Evolutionary conservation across 2,113 vertebrate species (phyloP), one percentile per base, ranked within the genome.

Genomic region (Candoia aspera): DNA sequence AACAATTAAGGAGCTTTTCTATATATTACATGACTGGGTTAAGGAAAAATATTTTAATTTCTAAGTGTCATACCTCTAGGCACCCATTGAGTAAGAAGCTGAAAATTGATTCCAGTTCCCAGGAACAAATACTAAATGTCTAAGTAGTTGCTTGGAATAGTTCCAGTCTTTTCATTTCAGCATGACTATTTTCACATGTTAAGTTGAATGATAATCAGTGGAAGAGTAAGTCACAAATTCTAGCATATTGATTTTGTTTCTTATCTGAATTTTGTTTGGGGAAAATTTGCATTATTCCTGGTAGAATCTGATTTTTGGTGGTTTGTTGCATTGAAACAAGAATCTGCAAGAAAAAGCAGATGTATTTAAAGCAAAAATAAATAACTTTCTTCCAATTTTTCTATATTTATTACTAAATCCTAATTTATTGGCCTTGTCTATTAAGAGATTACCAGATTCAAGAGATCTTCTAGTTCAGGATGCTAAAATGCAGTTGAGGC

Each of bases 151-250:
- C 83, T 90, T 84, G 23, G 11, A 10, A 29, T 29, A 8, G 17
- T 57, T 83, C 68, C 33, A 83, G n/a, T 37, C 33, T 37, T 42
- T 64, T 89, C 60, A 26, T 73, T 17, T 11, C n/a, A 60, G 8
- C 60, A 55, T 33, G 73, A 68, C 53, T 46, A 11, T 87, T 90
- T 94, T 91, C 6, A 46, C 13, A 49, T 37, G 17, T 90, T 53
- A 54, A 92, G 83, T 93, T 49, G 90, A 91, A 93, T 89, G 2
- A 0, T 3, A 21, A 91, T 91, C 83, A 6, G 33, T 92, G 13
- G 12, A n/a, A 85, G 10, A 57, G 37, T 87, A 24, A 91, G 68
- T 58, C 0, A 4, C 15, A 17, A 54, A 92, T 62, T 92, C 6
- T 57, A 85, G 17, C 3, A 54, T 64, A 46, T 87, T 8, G 0